Percentiles rank a stretch among this genome's conserved stretches.
These are phyloP conservation scores for Nematostella vectensis DNA, from an alignment of 92 coral and sea anemone species.

Conservation along the genomic window DNA sequence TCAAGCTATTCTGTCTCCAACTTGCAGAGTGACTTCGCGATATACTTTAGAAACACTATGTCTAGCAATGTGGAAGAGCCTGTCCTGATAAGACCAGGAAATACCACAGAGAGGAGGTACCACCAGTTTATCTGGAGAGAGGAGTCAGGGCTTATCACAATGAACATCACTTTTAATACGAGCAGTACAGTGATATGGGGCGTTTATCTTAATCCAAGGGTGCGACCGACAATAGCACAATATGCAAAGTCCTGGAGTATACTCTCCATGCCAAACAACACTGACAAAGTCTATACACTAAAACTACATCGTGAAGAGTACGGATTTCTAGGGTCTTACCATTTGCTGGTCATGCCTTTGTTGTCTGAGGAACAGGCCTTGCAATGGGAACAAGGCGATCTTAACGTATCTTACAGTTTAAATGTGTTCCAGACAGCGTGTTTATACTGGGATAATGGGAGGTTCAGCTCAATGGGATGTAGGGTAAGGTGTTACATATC, in stretches of 20 bases:
- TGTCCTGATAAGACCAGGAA: neutral
- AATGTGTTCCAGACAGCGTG: conserved; percentile 59
- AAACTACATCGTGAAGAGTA: conserved; percentile 3
- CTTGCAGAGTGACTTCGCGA: conserved; percentile 19
- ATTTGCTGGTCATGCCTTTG: conserved; percentile 13
- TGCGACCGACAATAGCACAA: conserved; percentile 15
- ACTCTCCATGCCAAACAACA: conserved; percentile 10
- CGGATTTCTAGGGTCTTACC: conserved; percentile 13
- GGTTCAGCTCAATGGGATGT: conserved; percentile 55
- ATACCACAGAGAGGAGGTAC: conserved; percentile 16
- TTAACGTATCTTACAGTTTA: conserved; percentile 55
- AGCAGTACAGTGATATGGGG: conserved; percentile 26
- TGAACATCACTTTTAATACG: conserved; percentile 33
- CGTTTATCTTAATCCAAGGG: conserved; percentile 28
- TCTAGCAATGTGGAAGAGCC: neutral
- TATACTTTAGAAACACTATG: conserved; percentile 11
- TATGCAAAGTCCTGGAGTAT: conserved; percentile 35
- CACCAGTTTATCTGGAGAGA: conserved; percentile 34
- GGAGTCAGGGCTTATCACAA: conserved; percentile 25
- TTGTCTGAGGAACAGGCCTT: conserved; percentile 8
- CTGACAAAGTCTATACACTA: conserved; percentile 6
- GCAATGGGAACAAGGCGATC: conserved; percentile 3
- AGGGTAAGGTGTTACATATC: too few species aligned
- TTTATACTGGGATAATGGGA: conserved; percentile 47
- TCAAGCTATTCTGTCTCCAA: conserved; percentile 23